Conservation (phyloP, 2,888 invertebrate genomes). For the Spialia ferax region DNA sequence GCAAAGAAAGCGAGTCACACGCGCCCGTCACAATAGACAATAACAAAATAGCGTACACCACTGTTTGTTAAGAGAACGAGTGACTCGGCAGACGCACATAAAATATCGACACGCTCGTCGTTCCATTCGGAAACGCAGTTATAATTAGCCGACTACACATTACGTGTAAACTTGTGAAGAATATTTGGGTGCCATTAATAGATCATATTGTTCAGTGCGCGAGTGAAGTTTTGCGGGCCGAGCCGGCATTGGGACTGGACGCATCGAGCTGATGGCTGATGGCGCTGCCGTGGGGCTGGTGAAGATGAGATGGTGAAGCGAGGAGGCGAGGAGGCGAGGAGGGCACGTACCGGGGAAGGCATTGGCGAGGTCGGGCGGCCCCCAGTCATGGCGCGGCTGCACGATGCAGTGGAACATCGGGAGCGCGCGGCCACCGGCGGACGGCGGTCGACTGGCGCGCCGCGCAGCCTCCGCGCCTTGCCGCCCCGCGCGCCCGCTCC, state of each 20-base stretch:
- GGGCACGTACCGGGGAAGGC: slow-evolving; percentile 89
- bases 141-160: slow-evolving; percentile 64
- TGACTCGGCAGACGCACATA: slow-evolving; percentile 27
- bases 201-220: slow-evolving; percentile 77
- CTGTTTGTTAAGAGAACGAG: slow-evolving; percentile 11
- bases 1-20: slow-evolving; percentile 30
- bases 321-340: not conserved
- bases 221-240: not conserved
- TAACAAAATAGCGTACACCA: slow-evolving; percentile 38
- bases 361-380: slow-evolving; percentile 90
- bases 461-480: slow-evolving; percentile 53
- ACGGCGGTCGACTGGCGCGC: slow-evolving; percentile 50
- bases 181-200: slow-evolving; percentile 54
- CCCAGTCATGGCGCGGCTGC: slow-evolving; percentile 93
- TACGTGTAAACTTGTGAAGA: slow-evolving; percentile 51
- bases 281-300: not conserved
- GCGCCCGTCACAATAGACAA: slow-evolving; percentile 43
- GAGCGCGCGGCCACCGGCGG: slow-evolving; percentile 53
- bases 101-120: slow-evolving; percentile 38
- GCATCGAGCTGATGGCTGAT: not conserved
- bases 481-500: slow-evolving; percentile 55
- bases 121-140: slow-evolving; percentile 54
- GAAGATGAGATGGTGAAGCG: not conserved
- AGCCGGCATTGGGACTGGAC: not conserved
- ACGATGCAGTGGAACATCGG: slow-evolving; percentile 94